Conservation (phyloP, 1,140 invertebrate species). For the Diprion similis region DNA sequence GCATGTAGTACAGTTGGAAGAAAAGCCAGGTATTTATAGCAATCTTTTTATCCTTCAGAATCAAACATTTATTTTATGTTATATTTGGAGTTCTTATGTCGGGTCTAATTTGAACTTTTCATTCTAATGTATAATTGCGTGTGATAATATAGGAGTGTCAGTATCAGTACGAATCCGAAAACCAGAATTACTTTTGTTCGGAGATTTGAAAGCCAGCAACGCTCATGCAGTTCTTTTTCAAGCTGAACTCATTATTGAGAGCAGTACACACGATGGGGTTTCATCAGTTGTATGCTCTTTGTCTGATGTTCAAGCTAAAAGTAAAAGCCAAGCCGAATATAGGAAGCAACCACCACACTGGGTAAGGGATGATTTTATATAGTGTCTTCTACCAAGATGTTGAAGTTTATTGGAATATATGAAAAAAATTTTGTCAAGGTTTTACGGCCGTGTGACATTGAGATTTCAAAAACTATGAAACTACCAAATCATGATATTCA, state of each 20-base stretch:
- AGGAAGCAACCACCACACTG: conserved; percentile 44
- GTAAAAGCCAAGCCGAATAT: conserved; percentile 46
- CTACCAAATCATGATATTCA: conserved; percentile 69
- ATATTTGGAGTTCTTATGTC: not conserved
- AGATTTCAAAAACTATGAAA: conserved; percentile 70
- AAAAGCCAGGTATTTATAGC: not conserved
- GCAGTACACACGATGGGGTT: conserved; percentile 70
- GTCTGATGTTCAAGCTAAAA: conserved; percentile 71
- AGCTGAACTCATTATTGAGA: conserved; percentile 77
- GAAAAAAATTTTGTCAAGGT: conserved; percentile 44
- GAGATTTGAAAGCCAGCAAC: conserved; percentile 70
- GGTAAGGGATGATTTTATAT: conserved; percentile 33
- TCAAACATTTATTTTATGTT: too few relatives aligned
- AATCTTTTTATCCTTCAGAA: not conserved
- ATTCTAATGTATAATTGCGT: not conserved
- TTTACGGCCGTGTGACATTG: conserved; percentile 76
- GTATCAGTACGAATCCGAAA: conserved; percentile 76
- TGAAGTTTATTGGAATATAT: too few relatives aligned
- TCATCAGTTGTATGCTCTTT: conserved; percentile 71
- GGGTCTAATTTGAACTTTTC: not conserved
- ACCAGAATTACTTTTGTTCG: conserved; percentile 81
- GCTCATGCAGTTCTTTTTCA: conserved; percentile 77
- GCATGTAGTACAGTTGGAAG: not conserved
- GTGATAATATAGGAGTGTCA: conserved; percentile 64
- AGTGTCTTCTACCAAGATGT: too few relatives aligned